Base-by-base conservation (phyloP, 2,113 vertebrate species). In the Etheostoma spectabile region DNA sequence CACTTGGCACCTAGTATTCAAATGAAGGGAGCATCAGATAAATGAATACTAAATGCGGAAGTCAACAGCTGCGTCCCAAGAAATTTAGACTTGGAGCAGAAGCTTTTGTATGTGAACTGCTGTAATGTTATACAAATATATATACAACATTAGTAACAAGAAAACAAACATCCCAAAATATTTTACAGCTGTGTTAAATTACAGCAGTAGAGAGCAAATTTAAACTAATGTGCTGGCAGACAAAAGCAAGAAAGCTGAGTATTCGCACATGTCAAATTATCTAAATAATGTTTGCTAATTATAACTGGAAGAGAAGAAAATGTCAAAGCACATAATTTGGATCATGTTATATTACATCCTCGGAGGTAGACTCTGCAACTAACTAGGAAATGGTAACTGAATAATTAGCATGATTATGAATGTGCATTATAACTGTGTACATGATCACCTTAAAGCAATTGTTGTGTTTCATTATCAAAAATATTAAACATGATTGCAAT, bases 1-100 rank as follows among this genome's bases (percentile, higher is more conserved):
- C 83, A 83, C 78, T 91, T 89, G 90, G 87, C 92, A 91, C 86
- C 89, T 83, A 63, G 83, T 84, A 74, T 90, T 90, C 68, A 89
- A 88, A 89, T 87, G 80, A 92, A 93, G 86, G 53, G 18, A 84
- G 88, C 76, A 73, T 88, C 84, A 77, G 67, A 83, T 48, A 62
- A 65, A 84, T 65, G 77, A 89, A 88, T 90, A 76, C 82, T 88
- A 85, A 92, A 89, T 42, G 48, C 59, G 46, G 52, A 51, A 83
- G 85, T 77, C 64, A 79, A 76, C 68, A 71, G 53, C 5, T 21
- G 8, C 22, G 45, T 91, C 87, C 84, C 80, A 69, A 72, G 82
- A 69, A 86, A 89, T 79, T 72, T 79, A 76, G 16, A 74, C n/a
- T 85, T 4, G 1, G 24, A 85, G 69, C 71, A 42, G 67, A 75